These are phyloP conservation scores for Zosterops japonicus DNA, from an alignment of 2,113 vertebrate species.

Conservation along the genomic window DNA sequence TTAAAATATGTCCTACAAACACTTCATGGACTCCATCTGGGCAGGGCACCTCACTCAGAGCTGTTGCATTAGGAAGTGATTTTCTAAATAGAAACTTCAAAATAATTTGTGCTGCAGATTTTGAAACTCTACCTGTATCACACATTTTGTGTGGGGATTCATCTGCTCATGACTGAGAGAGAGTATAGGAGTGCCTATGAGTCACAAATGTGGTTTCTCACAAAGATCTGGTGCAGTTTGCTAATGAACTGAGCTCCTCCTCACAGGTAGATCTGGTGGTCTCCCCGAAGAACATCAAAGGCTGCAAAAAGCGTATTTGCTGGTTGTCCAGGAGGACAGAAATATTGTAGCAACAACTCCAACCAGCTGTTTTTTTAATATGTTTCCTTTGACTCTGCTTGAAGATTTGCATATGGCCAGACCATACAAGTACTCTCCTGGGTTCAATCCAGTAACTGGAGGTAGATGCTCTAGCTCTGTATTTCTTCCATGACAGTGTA, in stretches of 20 bases:
- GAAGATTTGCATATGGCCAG: not conserved
- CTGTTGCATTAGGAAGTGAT: not conserved
- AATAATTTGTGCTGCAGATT: not conserved
- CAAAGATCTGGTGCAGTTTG: not conserved
- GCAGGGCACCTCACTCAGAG: not conserved
- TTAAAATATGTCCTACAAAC: not conserved
- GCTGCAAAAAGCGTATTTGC: not conserved
- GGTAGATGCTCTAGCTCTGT: not conserved
- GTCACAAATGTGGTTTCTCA: not conserved
- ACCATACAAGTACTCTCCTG: not conserved
- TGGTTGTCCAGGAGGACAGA: not conserved
- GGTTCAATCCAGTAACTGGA: not conserved
- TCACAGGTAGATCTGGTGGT: not conserved
- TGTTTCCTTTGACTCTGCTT: not conserved
- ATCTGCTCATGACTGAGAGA: not conserved
- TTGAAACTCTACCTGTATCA: not conserved
- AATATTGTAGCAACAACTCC: not conserved
- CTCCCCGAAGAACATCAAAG: not conserved
- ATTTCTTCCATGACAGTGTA: not conserved
- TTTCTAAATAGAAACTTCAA: not conserved
- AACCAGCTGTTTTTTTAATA: not conserved
- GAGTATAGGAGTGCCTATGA: not conserved
- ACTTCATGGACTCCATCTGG: not conserved
- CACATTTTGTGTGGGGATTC: not conserved
- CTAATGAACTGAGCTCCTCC: not conserved